Evolutionary conservation across 2,888 invertebrate species (phyloP), one percentile per base, ranked within the genome.

Genomic region (Limnephilus marmoratus): DNA sequence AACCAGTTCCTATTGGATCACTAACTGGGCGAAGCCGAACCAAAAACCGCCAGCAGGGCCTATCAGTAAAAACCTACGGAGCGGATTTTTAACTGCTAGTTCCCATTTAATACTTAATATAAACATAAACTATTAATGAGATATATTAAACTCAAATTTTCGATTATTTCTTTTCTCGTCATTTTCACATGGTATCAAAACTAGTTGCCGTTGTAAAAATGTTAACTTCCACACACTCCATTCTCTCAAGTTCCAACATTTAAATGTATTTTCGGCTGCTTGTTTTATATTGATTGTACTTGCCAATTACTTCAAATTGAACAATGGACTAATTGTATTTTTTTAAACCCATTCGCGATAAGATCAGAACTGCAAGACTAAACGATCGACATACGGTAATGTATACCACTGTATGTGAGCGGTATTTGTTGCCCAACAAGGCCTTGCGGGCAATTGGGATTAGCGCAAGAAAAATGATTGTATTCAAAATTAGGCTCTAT

Each of bases 391-490:
- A 86, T 86, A 45, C 86, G 86, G n/a, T 68, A 68, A 68, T 68
- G 24, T 68, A 68, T 68, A 24, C 68, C 68, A 68, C 68, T n/a
- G 34, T 34, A 68, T 68, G 53, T 88, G 68, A 12, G 31, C 37
- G 18, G 34, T 68, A 24, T 68, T 31, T 37, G n/a, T 91, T 91
- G 85, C 81, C 81, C 53, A 91, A 91, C 41, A 85, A 86, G 91
- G 49, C 91, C 87, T 91, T 68, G 68, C 87, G 41, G 68, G 29
- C 83, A 18, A 41, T 34, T 86, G 68, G 81, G 80, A 85, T 85
- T 53, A 85, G 81, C 91, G 31, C 81, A 91, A 83, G 86, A 87
- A 91, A 87, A 87, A 49, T 90, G 85, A 87, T 91, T 91, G 91
- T 91, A 87, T 91, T 86, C 81, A 81, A 45, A 91, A 86, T 91